Evolutionary conservation across 1,140 invertebrate species (phyloP).

Genomic region (Dermatophagoides farinae): DNA sequence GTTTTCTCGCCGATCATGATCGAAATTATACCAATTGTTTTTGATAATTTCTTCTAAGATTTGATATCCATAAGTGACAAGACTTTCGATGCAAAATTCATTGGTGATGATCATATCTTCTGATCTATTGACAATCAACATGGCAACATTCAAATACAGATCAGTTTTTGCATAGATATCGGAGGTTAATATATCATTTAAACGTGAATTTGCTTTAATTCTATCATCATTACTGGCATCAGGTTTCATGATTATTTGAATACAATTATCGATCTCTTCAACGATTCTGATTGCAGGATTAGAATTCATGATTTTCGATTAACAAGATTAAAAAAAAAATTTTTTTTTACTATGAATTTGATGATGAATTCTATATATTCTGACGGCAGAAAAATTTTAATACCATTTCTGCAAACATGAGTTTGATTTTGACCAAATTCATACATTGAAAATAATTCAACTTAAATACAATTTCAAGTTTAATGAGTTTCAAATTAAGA

Average conservation of each 20-base stretch:
- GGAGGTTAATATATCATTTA: neutral
- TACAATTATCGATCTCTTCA: neutral
- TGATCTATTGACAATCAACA: neutral
- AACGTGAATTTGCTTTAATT: neutral
- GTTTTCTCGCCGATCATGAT: neutral
- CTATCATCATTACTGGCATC: neutral
- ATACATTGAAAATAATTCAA: no score
- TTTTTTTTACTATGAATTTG: no score
- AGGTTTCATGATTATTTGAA: neutral
- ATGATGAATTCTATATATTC: no score
- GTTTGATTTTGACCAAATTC: no score
- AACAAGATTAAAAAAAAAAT: neutral
- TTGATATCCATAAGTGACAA: neutral
- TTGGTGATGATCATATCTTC: neutral
- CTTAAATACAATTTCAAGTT: no score
- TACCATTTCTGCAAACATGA: no score
- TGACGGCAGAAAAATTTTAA: no score
- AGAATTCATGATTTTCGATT: neutral
- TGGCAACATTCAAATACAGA: neutral
- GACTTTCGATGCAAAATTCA: neutral
- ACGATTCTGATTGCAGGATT: neutral
- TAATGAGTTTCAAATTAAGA: no score
- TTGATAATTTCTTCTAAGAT: neutral
- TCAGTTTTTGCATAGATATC: neutral
- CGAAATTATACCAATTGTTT: neutral